These are phyloP conservation scores for Phylloscopus trochilus DNA, from an alignment of 2,113 vertebrate species.

Conservation along the genomic window DNA sequence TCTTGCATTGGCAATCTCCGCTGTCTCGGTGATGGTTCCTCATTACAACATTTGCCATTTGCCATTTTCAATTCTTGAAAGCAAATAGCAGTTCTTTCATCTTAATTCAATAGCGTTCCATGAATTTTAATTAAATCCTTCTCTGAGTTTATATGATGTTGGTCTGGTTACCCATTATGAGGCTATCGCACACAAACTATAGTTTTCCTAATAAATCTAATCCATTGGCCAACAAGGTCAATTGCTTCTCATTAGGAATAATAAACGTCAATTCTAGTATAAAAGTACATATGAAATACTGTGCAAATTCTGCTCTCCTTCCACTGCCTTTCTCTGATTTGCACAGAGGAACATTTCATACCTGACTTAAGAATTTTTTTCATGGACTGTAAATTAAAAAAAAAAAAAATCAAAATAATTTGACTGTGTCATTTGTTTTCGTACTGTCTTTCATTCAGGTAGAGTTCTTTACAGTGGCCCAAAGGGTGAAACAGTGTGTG, in stretches of 20 bases:
- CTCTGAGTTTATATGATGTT: background rate
- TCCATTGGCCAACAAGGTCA: background rate
- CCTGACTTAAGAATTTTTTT: background rate
- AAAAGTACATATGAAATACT: background rate
- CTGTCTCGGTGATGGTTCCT: background rate
- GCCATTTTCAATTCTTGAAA: background rate
- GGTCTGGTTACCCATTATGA: background rate
- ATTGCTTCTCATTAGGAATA: background rate
- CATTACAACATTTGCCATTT: background rate
- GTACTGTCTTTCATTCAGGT: background rate
- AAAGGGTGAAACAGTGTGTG: background rate
- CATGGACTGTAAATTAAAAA: background rate
- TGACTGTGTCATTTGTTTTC: background rate
- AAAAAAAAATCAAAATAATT: background rate
- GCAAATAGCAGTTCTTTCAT: background rate
- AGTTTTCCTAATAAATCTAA: background rate
- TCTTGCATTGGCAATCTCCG: background rate
- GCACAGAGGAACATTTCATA: background rate
- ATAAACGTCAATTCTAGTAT: background rate
- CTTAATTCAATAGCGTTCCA: background rate
- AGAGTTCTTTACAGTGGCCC: background rate
- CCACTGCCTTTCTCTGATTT: background rate
- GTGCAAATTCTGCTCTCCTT: background rate
- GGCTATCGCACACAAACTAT: background rate
- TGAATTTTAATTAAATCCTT: slow-evolving; percentile 28